These are phyloP conservation scores for Hermetia illucens DNA, from an alignment of 1,140 invertebrate genomes.

Conservation along the genomic window DNA sequence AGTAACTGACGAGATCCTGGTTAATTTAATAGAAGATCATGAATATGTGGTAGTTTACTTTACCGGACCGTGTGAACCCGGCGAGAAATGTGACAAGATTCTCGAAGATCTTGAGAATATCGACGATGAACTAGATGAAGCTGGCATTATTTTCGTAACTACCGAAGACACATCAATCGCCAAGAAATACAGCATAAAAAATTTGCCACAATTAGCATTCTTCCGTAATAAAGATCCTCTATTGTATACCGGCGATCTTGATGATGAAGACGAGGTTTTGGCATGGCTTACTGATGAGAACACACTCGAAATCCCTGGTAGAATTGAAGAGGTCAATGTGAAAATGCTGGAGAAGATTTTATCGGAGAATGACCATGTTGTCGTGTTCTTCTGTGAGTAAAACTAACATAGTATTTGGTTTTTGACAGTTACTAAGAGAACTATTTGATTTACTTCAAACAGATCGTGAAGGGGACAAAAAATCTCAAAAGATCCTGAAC, in stretches of 20 bases:
- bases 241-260: constrained; percentile 57
- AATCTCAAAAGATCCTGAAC: constrained; percentile 74
- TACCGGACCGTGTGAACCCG: constrained; percentile 78
- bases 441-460: constrained; percentile 13
- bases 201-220: constrained; percentile 74
- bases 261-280: constrained; percentile 80
- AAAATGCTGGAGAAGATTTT: constrained; percentile 86
- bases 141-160: constrained; percentile 85
- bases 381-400: constrained; percentile 86
- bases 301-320: constrained; percentile 76
- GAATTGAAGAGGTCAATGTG: constrained; percentile 86
- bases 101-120: constrained; percentile 80
- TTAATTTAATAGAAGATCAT: constrained; percentile 74
- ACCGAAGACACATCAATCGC: constrained; percentile 71
- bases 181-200: constrained; percentile 73
- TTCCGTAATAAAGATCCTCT: constrained; percentile 81
- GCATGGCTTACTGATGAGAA: constrained; percentile 86
- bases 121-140: constrained; percentile 85
- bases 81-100: constrained; percentile 70
- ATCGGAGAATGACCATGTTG: constrained; percentile 73
- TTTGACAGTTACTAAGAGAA: neutral
- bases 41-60: constrained; percentile 91
- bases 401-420: constrained; percentile 5
- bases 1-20: constrained; percentile 83
- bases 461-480: constrained; percentile 83